Conservation (phyloP, 2,888 invertebrate genomes). For the Phania funesta region DNA sequence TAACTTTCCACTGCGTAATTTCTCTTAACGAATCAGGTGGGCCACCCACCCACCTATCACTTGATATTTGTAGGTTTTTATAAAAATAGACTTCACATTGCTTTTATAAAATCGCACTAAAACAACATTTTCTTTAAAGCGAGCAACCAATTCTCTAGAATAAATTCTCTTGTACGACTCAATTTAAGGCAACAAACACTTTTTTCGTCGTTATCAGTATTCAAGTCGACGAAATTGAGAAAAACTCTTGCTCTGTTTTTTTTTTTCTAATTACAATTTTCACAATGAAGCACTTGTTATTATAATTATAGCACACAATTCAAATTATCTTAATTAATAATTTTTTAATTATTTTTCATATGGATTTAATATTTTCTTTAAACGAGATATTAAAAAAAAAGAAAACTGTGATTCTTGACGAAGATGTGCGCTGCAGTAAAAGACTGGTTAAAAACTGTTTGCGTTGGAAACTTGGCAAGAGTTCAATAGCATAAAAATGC, state of each 20-base stretch:
- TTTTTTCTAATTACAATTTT: conserved; percentile 24
- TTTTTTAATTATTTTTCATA: neutral
- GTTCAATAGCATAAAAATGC: conserved; percentile 78
- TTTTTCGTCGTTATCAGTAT: neutral
- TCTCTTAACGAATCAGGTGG: too few relatives aligned
- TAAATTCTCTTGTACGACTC: neutral
- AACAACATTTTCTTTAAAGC: neutral
- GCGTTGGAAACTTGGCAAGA: conserved; percentile 75
- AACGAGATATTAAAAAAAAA: too few relatives aligned
- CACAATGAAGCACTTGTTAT: conserved; percentile 36
- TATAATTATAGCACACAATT: conserved; percentile 12
- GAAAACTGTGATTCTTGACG: conserved; percentile 27
- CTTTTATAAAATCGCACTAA: neutral
- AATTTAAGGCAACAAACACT: neutral
- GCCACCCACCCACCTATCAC: too few relatives aligned
- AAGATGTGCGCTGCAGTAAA: conserved; percentile 60
- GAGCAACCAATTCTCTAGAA: conserved; percentile 12
- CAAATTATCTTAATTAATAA: conserved; percentile 1
- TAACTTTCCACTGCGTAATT: too few relatives aligned
- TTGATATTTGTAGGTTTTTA: too few relatives aligned
- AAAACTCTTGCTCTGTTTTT: conserved; percentile 2
- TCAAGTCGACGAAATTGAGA: neutral
- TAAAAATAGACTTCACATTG: too few relatives aligned
- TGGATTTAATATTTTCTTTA: neutral
- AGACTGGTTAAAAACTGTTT: conserved; percentile 76